Conservation (phyloP, 2,797 vertebrate genomes). For the Hyperoplus immaculatus region DNA sequence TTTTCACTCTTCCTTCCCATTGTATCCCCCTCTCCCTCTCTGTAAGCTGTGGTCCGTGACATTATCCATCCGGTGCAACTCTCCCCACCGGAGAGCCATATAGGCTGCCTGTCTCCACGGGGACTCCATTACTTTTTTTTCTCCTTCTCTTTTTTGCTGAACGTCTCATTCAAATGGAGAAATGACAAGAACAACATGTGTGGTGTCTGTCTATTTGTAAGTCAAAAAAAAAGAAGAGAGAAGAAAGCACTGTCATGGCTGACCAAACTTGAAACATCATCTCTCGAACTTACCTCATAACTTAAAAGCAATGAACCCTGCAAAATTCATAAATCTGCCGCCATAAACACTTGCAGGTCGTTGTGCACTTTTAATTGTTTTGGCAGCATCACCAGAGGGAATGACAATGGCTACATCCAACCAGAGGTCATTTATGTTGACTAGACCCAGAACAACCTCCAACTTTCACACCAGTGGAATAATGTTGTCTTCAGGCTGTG, state of each 20-base stretch:
- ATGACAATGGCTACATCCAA: slow-evolving; percentile 40
- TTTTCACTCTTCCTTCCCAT: slow-evolving; percentile 1
- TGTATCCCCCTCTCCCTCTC: slow-evolving; percentile 16
- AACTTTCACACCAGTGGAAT: slow-evolving; percentile 54
- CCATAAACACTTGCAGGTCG: slow-evolving; percentile 39
- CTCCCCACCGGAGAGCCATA: slow-evolving; percentile 65
- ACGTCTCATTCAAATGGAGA: slow-evolving; percentile 67
- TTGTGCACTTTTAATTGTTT: slow-evolving; percentile 46
- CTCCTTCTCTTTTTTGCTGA: slow-evolving; percentile 72
- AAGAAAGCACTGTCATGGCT: slow-evolving; percentile 30
- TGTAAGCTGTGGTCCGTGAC: slow-evolving; percentile 70
- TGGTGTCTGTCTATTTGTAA: slow-evolving; percentile 59
- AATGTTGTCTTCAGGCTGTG: slow-evolving; percentile 46
- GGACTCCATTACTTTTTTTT: slow-evolving; percentile 70
- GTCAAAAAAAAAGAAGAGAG: not conserved
- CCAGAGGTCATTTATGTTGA: slow-evolving; percentile 50
- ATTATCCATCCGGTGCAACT: slow-evolving; percentile 71
- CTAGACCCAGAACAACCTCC: slow-evolving; percentile 30
- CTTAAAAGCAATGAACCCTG: slow-evolving; percentile 64
- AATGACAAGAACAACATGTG: slow-evolving; percentile 75
- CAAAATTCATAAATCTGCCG: slow-evolving; percentile 60
- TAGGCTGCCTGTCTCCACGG: slow-evolving; percentile 61
- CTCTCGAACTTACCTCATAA: slow-evolving; percentile 51
- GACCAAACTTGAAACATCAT: slow-evolving; percentile 46
- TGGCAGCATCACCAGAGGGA: slow-evolving; percentile 56